Evolutionary conservation across 2,888 invertebrate genomes (phyloP).

Genomic region (Periphyllus acericola): DNA sequence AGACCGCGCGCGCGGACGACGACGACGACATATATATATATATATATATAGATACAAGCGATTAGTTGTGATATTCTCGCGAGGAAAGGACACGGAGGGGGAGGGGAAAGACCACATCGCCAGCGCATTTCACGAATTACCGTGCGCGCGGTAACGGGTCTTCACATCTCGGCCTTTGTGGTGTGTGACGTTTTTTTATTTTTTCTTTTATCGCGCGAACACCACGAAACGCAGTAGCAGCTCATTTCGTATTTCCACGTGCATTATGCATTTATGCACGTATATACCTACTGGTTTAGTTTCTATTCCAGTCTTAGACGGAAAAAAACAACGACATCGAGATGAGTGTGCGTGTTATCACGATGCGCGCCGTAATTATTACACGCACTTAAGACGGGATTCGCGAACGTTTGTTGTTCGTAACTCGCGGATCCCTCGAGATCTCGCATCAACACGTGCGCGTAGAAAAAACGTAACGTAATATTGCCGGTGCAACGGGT

Average conservation of each 20-base stretch:
- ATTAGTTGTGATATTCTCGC: constrained; percentile 8
- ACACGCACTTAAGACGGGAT: background rate
- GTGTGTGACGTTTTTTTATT: background rate
- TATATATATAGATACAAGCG: background rate
- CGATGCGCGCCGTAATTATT: background rate
- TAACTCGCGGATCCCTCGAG: background rate
- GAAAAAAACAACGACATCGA: background rate
- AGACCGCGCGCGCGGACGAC: background rate
- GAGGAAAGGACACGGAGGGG: background rate
- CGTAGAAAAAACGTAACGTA: background rate
- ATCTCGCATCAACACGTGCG: background rate
- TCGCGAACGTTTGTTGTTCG: background rate
- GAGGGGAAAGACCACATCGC: background rate
- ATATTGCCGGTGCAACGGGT: background rate
- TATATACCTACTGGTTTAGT: no score
- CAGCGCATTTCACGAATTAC: background rate
- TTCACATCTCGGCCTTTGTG: background rate
- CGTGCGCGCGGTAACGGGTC: background rate
- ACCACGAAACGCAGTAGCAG: no score
- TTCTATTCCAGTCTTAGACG: background rate
- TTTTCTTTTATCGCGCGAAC: background rate
- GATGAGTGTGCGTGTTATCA: background rate
- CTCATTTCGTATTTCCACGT: no score
- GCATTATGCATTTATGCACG: no score
- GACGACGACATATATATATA: background rate